These are phyloP conservation scores for Mythimna vitellina DNA, from an alignment of 2,888 invertebrate genomes.

Conservation along the genomic window DNA sequence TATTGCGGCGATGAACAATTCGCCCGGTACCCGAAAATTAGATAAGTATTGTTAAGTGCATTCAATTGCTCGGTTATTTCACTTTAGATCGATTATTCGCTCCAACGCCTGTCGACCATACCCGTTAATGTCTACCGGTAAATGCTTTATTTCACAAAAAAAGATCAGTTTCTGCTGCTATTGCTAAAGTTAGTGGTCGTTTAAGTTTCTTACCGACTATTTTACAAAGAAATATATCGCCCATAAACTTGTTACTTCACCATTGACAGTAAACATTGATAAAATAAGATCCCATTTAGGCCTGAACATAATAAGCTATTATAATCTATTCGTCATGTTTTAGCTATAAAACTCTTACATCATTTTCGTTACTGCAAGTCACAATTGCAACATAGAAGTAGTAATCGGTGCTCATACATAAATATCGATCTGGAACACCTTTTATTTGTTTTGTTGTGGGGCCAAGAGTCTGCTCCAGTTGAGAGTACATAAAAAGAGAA, in stretches of 20 bases:
- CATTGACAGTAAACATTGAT: conserved; percentile 48
- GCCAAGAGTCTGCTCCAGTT: conserved; percentile 47
- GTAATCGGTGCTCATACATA: conserved; percentile 55
- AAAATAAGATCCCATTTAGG: conserved; percentile 57
- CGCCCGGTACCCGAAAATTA: conserved; percentile 29
- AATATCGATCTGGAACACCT: conserved; percentile 63
- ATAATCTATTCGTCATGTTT: conserved; percentile 57
- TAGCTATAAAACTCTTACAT: conserved; percentile 60
- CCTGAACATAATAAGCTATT: conserved; percentile 50
- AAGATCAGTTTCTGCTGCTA: conserved; percentile 57
- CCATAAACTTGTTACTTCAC: conserved; percentile 43
- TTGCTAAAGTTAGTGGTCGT: conserved; percentile 57
- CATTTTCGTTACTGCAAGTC: conserved; percentile 50
- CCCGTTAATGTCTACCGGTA: conserved; percentile 70
- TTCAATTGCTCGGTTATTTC: conserved; percentile 75
- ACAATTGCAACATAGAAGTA: conserved; percentile 61
- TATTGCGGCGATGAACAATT: conserved; percentile 46
- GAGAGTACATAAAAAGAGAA: conserved; percentile 69
- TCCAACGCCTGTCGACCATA: conserved; percentile 76
- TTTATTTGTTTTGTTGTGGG: conserved; percentile 58
- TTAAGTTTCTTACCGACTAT: conserved; percentile 51
- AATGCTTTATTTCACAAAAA: conserved; percentile 63
- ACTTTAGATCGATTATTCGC: conserved; percentile 81
- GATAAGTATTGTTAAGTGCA: conserved; percentile 66
- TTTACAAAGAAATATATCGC: conserved; percentile 43